These are phyloP conservation scores for Danaus melanippus DNA, from an alignment of 1,140 invertebrate species.

Conservation along the genomic window DNA sequence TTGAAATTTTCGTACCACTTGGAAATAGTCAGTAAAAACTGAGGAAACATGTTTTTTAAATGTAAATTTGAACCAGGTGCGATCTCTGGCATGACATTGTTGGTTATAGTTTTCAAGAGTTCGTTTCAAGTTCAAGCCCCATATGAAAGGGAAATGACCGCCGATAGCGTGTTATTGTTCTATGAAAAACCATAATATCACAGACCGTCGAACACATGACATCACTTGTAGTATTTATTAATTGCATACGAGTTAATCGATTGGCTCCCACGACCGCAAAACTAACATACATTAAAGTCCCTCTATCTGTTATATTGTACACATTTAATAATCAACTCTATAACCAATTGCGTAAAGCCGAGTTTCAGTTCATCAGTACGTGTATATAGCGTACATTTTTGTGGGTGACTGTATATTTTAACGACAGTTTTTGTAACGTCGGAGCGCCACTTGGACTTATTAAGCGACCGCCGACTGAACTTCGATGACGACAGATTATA, in stretches of 20 bases:
- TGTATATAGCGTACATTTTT: constrained; percentile 8
- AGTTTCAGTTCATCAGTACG: no score
- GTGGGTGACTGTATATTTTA: constrained; percentile 29
- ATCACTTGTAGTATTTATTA: constrained; percentile 49
- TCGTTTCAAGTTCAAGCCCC: no score
- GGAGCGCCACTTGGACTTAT: constrained; percentile 58
- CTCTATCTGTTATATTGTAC: neutral
- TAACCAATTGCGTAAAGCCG: no score
- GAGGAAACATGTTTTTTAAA: no score
- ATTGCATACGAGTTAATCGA: constrained; percentile 53
- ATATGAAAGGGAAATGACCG: no score
- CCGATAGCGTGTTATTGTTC: no score
- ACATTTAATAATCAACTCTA: no score
- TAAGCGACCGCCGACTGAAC: constrained; percentile 35
- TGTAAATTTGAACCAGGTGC: no score
- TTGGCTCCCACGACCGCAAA: constrained; percentile 48
- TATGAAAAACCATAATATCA: constrained; percentile 5
- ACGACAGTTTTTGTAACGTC: constrained; percentile 52
- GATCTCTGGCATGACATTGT: no score
- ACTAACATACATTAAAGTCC: constrained; percentile 17
- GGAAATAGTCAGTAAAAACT: no score
- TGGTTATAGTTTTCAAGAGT: no score
- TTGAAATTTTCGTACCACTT: no score
- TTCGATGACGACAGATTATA: constrained; percentile 24
- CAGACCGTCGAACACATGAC: constrained; percentile 36